Evolutionary conservation across 2,888 invertebrate genomes (phyloP).

Genomic region (Euphydryas editha): DNA sequence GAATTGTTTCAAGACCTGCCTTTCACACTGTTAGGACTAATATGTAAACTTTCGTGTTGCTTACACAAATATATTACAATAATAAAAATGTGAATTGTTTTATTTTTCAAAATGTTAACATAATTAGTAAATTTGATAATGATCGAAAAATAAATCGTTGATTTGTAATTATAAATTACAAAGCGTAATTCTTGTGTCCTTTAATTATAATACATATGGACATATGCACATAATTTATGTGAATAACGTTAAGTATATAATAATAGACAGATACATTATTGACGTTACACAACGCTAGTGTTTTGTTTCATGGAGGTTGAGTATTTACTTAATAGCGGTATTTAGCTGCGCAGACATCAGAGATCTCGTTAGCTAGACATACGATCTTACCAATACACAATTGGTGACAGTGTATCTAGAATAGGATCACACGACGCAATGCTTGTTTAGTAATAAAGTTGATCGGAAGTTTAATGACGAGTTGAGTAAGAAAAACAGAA

Average conservation of each 20-base stretch:
- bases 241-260: no score
- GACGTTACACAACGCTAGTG: not conserved
- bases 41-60: constrained; percentile 19
- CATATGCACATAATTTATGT: no score
- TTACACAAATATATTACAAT: not conserved
- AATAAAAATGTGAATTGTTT: not conserved
- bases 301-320: not conserved
- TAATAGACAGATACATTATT: no score
- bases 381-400: constrained; percentile 7
- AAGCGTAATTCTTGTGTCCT: no score
- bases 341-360: constrained; percentile 4
- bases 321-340: constrained; percentile 2
- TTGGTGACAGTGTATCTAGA: not conserved
- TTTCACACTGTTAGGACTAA: constrained; percentile 29
- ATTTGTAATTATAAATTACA: no score
- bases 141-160: no score
- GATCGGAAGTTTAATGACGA: no score
- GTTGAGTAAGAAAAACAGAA: no score
- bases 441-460: not conserved
- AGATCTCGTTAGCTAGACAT: constrained; percentile 11
- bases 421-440: not conserved
- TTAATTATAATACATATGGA: no score
- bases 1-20: constrained; percentile 67
- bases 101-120: not conserved
- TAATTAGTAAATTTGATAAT: no score